Evolutionary conservation across 1,140 invertebrate species (phyloP), one percentile per base, ranked within the genome.

Genomic region (Phenacoccus solenopsis): DNA sequence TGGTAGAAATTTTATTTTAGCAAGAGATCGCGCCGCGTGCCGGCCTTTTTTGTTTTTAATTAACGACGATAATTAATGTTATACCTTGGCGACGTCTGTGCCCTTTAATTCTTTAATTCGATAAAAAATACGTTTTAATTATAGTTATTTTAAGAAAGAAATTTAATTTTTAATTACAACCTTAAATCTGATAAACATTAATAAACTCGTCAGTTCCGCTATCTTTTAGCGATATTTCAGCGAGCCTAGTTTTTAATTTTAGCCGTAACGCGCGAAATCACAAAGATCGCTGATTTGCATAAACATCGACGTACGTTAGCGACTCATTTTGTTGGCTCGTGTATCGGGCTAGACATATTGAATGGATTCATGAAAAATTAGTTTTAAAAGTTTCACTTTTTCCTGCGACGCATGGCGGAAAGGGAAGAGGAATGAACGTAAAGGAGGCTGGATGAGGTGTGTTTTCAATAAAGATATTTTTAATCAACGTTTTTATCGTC

Each of bases 121-220:
- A 49, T 49, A 49, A 49, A 49, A 49, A 49, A 49, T 49, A 49
- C 38, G 38, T 49, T 49, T 49, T 49, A 49, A 49, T 49, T 49
- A 49, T 49, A 49, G 38, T 49, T n/a, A 49, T 49, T 49, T 49
- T 49, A 49, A n/a, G 38, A 49, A 49, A 49, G 38, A 49, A 49
- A 49, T 49, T 49, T 49, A 49, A 49, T 49, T 49, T 49, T 49
- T 49, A 49, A 49, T 49, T 49, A 49, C 38, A 49, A 49, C 38
- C 5, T 49, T 49, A 49, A 49, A 49, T 49, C 38, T 49, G 38
- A 49, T 49, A 49, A 49, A 49, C 38, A 49, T 49, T 49, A 16
- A 49, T 49, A 49, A 49, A 49, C 38, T 49, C 38, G 38, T 49
- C 38, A 49, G 38, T 49, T 49, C 20, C n/a, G 20, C 16, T 49